phyloP scores from a whole-genome alignment of 1,140 invertebrate species.

The Drosophila seguyi region DNA sequence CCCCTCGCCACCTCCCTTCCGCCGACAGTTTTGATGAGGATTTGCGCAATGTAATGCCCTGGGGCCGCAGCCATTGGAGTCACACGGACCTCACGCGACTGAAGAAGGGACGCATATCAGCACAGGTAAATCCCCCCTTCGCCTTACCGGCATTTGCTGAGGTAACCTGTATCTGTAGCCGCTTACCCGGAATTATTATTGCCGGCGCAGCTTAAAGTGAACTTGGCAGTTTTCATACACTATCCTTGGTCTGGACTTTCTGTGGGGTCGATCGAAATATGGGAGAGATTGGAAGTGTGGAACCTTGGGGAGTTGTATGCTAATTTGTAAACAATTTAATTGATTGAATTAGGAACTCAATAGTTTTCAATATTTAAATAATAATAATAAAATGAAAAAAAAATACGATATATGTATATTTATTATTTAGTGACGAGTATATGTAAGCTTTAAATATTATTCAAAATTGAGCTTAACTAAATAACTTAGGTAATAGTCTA shows the following conservation, averaged over 20 bases:
- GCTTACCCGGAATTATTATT: conserved; percentile 26
- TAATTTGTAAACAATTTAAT: not conserved
- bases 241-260: not conserved
- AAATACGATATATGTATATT: not conserved
- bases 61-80: conserved; percentile 91
- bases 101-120: conserved; percentile 93
- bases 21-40: conserved; percentile 88
- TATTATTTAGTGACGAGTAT: too few relatives aligned
- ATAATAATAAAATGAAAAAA: not conserved
- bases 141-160: conserved; percentile 5
- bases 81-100: conserved; percentile 94
- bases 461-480: not conserved
- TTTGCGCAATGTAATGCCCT: conserved; percentile 90
- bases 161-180: not conserved
- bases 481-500: not conserved
- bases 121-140: conserved; percentile 89
- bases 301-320: not conserved
- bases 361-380: not conserved
- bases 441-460: not conserved
- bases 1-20: not conserved
- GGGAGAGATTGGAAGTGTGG: not conserved
- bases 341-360: not conserved
- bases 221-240: conserved; percentile 15
- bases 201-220: conserved; percentile 12
- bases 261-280: not conserved